Conservation (phyloP, 2,797 vertebrate genomes). For the Echeneis naucrates region DNA sequence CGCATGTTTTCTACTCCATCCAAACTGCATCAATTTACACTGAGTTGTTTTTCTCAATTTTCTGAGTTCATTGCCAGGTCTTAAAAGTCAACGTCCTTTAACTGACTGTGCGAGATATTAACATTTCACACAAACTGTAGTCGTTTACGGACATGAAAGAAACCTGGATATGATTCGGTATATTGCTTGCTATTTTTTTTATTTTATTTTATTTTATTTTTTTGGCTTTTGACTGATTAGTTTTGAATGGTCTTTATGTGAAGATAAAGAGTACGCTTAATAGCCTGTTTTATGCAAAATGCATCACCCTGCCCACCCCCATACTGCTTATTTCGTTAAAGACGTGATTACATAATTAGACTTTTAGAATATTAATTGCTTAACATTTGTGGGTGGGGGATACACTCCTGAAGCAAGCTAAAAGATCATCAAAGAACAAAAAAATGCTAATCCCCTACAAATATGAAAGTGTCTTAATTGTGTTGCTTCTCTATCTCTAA, state of each 20-base stretch:
- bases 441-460: slow-evolving; percentile 72
- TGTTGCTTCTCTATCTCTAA: slow-evolving; percentile 71
- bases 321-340: slow-evolving; percentile 50
- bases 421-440: slow-evolving; percentile 75
- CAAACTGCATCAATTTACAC: not conserved
- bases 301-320: slow-evolving; percentile 34
- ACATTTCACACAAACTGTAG: not conserved
- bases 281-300: slow-evolving; percentile 10
- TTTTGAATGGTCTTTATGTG: slow-evolving; percentile 32
- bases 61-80: not conserved
- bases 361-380: slow-evolving; percentile 74
- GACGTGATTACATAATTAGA: slow-evolving; percentile 73
- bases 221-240: slow-evolving; percentile 21
- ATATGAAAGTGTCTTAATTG: slow-evolving; percentile 75
- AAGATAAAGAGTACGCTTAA: slow-evolving; percentile 14
- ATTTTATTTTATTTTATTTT: no score
- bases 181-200: slow-evolving; percentile 15
- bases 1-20: not conserved
- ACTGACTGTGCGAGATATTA: not conserved
- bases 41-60: slow-evolving; percentile 2
- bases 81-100: not conserved
- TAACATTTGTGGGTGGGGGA: slow-evolving; percentile 44
- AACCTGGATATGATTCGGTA: not conserved
- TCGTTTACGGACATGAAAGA: slow-evolving; percentile 8
- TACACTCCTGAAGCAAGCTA: slow-evolving; percentile 58